phyloP scores from a whole-genome alignment of 2,113 vertebrate genomes.

The Petrocephalus microphthalmus region DNA sequence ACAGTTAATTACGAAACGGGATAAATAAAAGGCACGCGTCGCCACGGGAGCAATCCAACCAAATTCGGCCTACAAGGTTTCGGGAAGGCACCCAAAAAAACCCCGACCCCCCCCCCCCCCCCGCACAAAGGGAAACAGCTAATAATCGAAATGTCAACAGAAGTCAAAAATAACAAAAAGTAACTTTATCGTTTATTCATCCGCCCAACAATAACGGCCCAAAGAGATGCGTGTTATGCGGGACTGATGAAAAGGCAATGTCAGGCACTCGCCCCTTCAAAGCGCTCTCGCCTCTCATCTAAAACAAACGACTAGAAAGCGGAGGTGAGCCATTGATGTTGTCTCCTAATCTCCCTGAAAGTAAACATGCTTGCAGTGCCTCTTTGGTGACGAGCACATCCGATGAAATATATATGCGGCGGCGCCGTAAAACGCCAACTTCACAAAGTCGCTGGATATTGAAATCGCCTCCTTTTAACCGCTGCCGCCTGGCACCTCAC shows the following conservation, averaged over 20 bases:
- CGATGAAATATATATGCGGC: slow-evolving; percentile 45
- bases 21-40: not conserved
- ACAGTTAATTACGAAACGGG: not conserved
- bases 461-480: slow-evolving; percentile 28
- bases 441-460: slow-evolving; percentile 21
- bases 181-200: slow-evolving; percentile 23
- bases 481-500: slow-evolving; percentile 10
- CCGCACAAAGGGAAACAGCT: not conserved
- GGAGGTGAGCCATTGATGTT: slow-evolving; percentile 31
- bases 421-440: slow-evolving; percentile 12
- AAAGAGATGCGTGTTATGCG: slow-evolving; percentile 23
- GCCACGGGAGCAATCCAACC: not conserved
- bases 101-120: not conserved
- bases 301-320: slow-evolving; percentile 33
- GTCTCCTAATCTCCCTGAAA: slow-evolving; percentile 35
- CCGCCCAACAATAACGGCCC: slow-evolving; percentile 24
- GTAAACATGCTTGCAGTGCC: slow-evolving; percentile 30
- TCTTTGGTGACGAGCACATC: slow-evolving; percentile 33
- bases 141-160: slow-evolving; percentile 26
- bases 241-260: slow-evolving; percentile 31
- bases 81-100: not conserved
- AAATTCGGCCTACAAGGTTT: not conserved
- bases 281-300: slow-evolving; percentile 18
- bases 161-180: slow-evolving; percentile 17
- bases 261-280: slow-evolving; percentile 31